Evolutionary conservation across 2,888 invertebrate genomes (phyloP).

Genomic region (Andrena haemorrhoa): DNA sequence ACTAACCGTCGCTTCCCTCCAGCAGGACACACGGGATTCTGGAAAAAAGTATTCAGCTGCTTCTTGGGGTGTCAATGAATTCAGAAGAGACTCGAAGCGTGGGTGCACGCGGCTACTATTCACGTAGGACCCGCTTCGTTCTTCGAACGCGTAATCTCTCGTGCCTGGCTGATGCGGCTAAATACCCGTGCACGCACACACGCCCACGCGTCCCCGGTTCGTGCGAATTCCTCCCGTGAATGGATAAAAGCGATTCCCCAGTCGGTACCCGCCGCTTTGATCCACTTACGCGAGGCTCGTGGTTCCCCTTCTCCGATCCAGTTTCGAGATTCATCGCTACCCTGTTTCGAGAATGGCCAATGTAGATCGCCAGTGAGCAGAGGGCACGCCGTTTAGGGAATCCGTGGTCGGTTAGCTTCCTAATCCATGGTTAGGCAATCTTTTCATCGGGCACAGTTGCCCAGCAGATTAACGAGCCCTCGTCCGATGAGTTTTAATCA

Average conservation of each 20-base stretch:
- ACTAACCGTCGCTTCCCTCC: not conserved
- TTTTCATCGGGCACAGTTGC: not conserved
- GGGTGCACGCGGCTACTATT: slow-evolving; percentile 6
- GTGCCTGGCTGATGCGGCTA: not conserved
- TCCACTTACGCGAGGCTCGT: slow-evolving; percentile 46
- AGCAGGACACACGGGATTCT: not conserved
- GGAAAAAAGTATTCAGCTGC: not conserved
- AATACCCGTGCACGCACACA: slow-evolving; percentile 10
- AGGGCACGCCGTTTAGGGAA: not conserved
- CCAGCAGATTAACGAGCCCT: slow-evolving; percentile 27
- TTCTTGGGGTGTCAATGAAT: not conserved
- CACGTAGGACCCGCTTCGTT: not conserved
- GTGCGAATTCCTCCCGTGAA: slow-evolving; percentile 44
- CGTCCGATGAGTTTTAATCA: slow-evolving; percentile 52
- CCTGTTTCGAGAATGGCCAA: not conserved
- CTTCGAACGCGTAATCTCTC: slow-evolving; percentile 21
- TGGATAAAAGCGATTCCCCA: slow-evolving; percentile 59
- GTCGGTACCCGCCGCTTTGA: slow-evolving; percentile 49
- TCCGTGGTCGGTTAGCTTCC: not conserved
- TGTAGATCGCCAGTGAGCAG: not conserved
- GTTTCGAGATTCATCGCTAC: slow-evolving; percentile 11
- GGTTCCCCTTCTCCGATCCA: slow-evolving; percentile 8
- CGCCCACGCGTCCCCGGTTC: slow-evolving; percentile 33
- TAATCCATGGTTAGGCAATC: not conserved
- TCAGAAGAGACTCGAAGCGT: not conserved